A percentile compares a stretch with the other conserved stretches of the same genome.
phyloP scores from a whole-genome alignment of 2,888 invertebrate species.

The Galerucella calmariensis region DNA sequence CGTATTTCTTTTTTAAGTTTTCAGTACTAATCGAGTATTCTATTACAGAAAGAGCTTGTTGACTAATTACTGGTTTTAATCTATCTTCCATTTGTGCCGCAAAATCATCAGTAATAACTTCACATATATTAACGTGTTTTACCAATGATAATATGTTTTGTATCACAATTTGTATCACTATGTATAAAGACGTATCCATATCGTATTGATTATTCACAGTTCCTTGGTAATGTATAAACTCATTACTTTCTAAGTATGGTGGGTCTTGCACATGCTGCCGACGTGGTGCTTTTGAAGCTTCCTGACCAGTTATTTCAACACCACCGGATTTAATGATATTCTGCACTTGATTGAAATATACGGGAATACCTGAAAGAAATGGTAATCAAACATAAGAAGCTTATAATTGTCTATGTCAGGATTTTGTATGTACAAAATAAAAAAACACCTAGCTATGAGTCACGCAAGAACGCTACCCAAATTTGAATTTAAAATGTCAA shows the following conservation, averaged over 20 bases:
- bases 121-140: constrained; percentile 33
- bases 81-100: constrained; percentile 21
- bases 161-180: constrained; percentile 44
- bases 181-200: constrained; percentile 32
- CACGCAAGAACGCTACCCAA: too few relatives aligned
- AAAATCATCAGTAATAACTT: constrained; percentile 1
- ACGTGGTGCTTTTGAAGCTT: constrained; percentile 68
- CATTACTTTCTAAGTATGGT: constrained; percentile 69
- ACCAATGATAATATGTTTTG: constrained; percentile 38
- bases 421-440: too few relatives aligned
- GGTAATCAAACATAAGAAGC: neutral
- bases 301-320: constrained; percentile 71
- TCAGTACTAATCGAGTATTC: constrained; percentile 15
- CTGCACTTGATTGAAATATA: constrained; percentile 61
- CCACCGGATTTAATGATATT: constrained; percentile 68
- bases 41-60: constrained; percentile 28
- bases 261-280: constrained; percentile 65
- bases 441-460: too few relatives aligned
- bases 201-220: constrained; percentile 36
- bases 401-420: too few relatives aligned
- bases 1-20: constrained; percentile 25
- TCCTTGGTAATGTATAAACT: constrained; percentile 68
- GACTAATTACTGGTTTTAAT: constrained; percentile 32
- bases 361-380: constrained; percentile 59
- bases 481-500: too few relatives aligned